Evolutionary conservation across 2,113 vertebrate genomes (phyloP), one percentile per base, ranked within the genome.

Genomic region (Symphodus melops): DNA sequence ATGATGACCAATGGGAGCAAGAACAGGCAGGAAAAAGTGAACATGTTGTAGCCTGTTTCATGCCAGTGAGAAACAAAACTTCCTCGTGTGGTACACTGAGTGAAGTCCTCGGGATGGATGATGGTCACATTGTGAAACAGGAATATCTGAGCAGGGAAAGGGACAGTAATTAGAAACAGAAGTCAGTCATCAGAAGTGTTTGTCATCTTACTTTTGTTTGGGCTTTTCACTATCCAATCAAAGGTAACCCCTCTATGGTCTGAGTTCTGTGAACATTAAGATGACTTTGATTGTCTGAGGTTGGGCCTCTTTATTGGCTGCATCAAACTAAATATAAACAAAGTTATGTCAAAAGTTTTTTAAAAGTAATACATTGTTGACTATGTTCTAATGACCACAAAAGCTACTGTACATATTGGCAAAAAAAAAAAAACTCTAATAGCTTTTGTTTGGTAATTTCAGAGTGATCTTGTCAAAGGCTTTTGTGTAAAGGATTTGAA

Each of bases 41-140:
- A 94, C 94, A 95, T 94, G 90, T 94, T 94, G 87, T 95, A 95
- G n/a, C 89, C 55, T 0, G 93, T 94, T 82, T 95, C 94, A 11
- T 94, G 92, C 94, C 94, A 94, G 81, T 78, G 93, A 20, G 72
- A 33, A 16, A 44, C 28, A 19, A 95, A 95, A 70, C 91, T 94
- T 20, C 93, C 94, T 8, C 77, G 71, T 0, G 94, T 95, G 23
- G 91, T 92, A 48, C 94, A 95, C 86, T 95, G 94, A 9, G 93
- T 95, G 88, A 95, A 95, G 67, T 88, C 83, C 69, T 91, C 64
- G 0, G 94, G 93, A 20, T 88, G 68, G 20, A 86, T 78, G 62
- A 94, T 94, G 75, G 92, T 94, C 49, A 94, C 93, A 0, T 78
- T 92, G 84, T 92, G 94, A 66, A 95, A 95, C 42, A 95, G 88